Evolutionary conservation across 1,140 invertebrate genomes (phyloP).

Genomic region (Coelopa frigida): DNA sequence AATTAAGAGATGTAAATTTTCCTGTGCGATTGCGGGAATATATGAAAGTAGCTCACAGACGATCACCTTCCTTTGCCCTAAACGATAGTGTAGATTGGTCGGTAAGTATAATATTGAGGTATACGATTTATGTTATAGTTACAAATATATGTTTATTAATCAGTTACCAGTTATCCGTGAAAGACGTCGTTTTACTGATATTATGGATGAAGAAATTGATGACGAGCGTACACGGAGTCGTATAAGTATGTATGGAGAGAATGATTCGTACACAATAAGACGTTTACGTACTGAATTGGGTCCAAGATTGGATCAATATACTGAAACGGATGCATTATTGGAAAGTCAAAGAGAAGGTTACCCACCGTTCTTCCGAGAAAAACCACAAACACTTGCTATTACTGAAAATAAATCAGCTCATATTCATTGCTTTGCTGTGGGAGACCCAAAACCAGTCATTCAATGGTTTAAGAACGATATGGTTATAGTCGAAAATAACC

Average conservation of each 20-base stretch:
- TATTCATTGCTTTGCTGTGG: slow-evolving; percentile 77
- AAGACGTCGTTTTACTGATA: slow-evolving; percentile 81
- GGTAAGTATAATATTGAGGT: slow-evolving; percentile 47
- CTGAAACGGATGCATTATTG: slow-evolving; percentile 75
- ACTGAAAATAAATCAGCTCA: slow-evolving; percentile 69
- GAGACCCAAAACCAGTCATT: slow-evolving; percentile 81
- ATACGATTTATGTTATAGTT: neutral
- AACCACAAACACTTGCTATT: slow-evolving; percentile 70
- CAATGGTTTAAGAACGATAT: slow-evolving; percentile 95
- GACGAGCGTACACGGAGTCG: slow-evolving; percentile 71
- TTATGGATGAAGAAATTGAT: slow-evolving; percentile 94
- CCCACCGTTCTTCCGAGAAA: slow-evolving; percentile 73
- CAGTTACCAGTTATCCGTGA: slow-evolving; percentile 82
- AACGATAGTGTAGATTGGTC: slow-evolving; percentile 68
- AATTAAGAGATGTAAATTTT: slow-evolving; percentile 86
- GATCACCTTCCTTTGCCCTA: slow-evolving; percentile 60
- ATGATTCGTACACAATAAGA: slow-evolving; percentile 62
- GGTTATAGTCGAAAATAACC: slow-evolving; percentile 69
- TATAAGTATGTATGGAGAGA: slow-evolving; percentile 67
- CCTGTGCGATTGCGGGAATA: slow-evolving; percentile 84
- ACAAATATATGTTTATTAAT: neutral
- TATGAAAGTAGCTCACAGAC: slow-evolving; percentile 78
- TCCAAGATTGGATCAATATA: slow-evolving; percentile 69
- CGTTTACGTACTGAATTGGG: slow-evolving; percentile 74
- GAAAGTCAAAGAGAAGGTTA: slow-evolving; percentile 72